Evolutionary conservation across 2,113 vertebrate species (phyloP), one percentile per base, ranked within the genome.

Genomic region (Haemorhous mexicanus): DNA sequence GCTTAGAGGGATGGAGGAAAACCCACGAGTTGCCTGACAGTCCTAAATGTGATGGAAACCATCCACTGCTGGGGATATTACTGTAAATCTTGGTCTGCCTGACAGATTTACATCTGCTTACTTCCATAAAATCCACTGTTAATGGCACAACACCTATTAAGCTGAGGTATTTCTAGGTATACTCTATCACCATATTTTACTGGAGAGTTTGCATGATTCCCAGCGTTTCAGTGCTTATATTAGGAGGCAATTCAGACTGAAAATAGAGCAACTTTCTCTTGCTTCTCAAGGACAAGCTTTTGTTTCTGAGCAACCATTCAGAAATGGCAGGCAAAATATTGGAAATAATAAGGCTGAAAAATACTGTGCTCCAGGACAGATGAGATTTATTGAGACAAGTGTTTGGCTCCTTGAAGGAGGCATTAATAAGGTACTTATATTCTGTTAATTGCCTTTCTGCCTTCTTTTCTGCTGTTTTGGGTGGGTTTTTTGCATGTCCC

Each of bases 91-190:
- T 97, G 91, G 93, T 97, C 96, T 97, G 64, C 72, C 89, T 97
- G 98, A 94, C 97, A 98, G 98, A 98, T 98, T 98, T 98, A 98
- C 93, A 90, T 96, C 91, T 95, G 26, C 83, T 87, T 62, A 82
- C 91, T 95, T 96, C 97, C 96, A 98, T 98, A 98, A 98, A 98
- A 97, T 91, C 94, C 95, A 90, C 97, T 59, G 50, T 96, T 98
- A 98, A 98, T 97, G 96, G 97, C 95, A 98, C 94, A 98, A 97
- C 97, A 96, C 97, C 97, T 97, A 98, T 98, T 98, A 98, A 96
- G 94, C 91, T 81, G 95, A 98, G 97, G 84, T 97, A 97, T 98
- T 98, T 97, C 97, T 87, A 96, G 98, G 87, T 93, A 55, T 72
- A 96, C 74, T 98, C 94, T 85, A 93, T 98, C 97, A 98, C 84